Percentiles rank a stretch among this genome's conserved stretches.
Conservation (phyloP, 2,797 vertebrate species). For the Cygnus olor region DNA sequence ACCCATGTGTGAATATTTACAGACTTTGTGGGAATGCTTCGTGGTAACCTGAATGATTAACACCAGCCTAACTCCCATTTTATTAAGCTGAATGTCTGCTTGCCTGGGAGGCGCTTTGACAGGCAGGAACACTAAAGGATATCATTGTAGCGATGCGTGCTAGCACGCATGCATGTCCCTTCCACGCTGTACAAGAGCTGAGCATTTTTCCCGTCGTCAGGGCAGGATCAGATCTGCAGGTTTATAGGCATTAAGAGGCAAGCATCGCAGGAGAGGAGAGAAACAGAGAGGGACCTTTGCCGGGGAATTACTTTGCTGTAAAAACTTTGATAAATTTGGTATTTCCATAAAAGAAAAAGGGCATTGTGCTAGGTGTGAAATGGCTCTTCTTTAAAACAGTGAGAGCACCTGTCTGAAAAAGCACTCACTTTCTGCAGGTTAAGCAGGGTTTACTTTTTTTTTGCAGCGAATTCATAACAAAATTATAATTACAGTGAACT, state of each 20-base stretch:
- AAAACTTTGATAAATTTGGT: background rate
- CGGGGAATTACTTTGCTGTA: fast-evolving
- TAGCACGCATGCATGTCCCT: background rate
- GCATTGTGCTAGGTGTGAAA: background rate
- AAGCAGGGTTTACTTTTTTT: background rate
- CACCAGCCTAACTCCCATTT: background rate
- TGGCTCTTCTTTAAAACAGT: background rate
- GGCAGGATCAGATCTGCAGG: background rate
- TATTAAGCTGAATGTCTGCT: background rate
- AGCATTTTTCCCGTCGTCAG: background rate
- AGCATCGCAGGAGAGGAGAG: fast-evolving
- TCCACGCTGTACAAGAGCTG: background rate
- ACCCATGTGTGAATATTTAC: background rate
- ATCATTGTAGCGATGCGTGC: background rate
- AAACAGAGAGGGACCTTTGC: background rate
- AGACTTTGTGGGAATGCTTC: constrained; percentile 2
- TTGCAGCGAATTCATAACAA: background rate
- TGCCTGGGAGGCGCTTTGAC: background rate
- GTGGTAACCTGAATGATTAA: background rate
- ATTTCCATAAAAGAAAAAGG: background rate
- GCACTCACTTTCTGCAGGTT: background rate
- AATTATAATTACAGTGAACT: background rate
- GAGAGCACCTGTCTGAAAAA: background rate
- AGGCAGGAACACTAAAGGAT: background rate
- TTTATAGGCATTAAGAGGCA: background rate